Evolutionary conservation across 2,113 vertebrate genomes (phyloP).

Genomic region (Brachyhypopomus gauderio): DNA sequence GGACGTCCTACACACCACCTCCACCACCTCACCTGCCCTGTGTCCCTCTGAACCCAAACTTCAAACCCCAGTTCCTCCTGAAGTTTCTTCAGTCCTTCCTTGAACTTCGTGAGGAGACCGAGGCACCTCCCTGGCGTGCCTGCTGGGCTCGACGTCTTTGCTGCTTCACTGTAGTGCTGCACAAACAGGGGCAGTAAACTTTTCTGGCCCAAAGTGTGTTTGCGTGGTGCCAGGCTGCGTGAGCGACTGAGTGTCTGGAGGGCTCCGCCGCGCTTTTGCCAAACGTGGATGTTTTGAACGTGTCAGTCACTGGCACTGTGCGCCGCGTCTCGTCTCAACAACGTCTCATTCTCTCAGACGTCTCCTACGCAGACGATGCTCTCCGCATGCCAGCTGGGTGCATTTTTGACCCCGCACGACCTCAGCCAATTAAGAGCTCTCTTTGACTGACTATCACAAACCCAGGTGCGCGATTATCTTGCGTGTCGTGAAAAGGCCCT

Average conservation of each 20-base stretch:
- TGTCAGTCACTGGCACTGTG: constrained; percentile 25
- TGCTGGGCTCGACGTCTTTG: too few species aligned
- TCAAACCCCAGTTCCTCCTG: too few species aligned
- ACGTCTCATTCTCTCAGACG: not conserved
- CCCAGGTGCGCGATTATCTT: not conserved
- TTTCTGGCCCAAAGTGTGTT: constrained; percentile 43
- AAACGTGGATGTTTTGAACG: constrained; percentile 27
- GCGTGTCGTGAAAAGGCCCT: constrained; percentile 1
- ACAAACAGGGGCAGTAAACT: constrained; percentile 13
- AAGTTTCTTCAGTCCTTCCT: too few species aligned
- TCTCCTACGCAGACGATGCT: not conserved
- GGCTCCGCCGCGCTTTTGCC: not conserved
- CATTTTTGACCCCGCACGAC: constrained; percentile 29
- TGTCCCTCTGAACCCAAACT: too few species aligned
- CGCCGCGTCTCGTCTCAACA: not conserved
- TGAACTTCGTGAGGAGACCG: too few species aligned
- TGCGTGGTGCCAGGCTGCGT: constrained; percentile 40
- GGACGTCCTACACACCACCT: too few species aligned
- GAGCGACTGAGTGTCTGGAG: constrained; percentile 22
- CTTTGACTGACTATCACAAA: not conserved
- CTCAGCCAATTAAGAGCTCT: constrained; percentile 39
- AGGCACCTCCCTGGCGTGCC: too few species aligned
- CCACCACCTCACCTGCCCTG: too few species aligned
- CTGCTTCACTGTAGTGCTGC: too few species aligned
- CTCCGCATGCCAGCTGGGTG: constrained; percentile 13